Evolutionary conservation across 2,113 vertebrate genomes (phyloP).

Genomic region (Tricholaema leucomelas): DNA sequence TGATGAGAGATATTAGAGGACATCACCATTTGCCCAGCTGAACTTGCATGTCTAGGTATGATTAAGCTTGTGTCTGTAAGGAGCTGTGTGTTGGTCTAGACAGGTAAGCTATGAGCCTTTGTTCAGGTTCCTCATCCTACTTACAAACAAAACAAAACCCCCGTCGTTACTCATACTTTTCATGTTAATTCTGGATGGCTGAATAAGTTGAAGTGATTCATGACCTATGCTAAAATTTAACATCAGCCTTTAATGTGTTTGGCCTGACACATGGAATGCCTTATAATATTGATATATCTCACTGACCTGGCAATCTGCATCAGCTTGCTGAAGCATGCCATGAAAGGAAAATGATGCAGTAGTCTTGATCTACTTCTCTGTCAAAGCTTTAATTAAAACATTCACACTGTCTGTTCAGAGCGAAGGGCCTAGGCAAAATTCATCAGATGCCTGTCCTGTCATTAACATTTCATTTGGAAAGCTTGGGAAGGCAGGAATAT

Average conservation of each 20-base stretch:
- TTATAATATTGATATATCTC: constrained; percentile 2
- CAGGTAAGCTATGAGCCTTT: neutral
- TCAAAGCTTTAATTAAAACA: constrained; percentile 28
- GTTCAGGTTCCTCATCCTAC: constrained; percentile 38
- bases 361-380: neutral
- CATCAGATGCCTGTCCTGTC: neutral
- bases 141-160: constrained; percentile 6
- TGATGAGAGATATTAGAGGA: neutral
- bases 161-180: constrained; percentile 39
- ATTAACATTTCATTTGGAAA: neutral
- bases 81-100: neutral
- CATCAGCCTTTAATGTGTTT: neutral
- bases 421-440: neutral
- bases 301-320: neutral
- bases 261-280: neutral
- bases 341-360: neutral
- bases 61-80: neutral
- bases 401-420: neutral
- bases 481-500: neutral
- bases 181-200: constrained; percentile 10
- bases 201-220: constrained; percentile 27
- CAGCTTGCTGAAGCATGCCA: neutral
- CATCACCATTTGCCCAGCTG: neutral
- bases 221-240: constrained; percentile 26
- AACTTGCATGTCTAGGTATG: neutral